These are phyloP conservation scores for Myiotriccus ornatus DNA, from an alignment of 2,797 vertebrate genomes.

Conservation along the genomic window DNA sequence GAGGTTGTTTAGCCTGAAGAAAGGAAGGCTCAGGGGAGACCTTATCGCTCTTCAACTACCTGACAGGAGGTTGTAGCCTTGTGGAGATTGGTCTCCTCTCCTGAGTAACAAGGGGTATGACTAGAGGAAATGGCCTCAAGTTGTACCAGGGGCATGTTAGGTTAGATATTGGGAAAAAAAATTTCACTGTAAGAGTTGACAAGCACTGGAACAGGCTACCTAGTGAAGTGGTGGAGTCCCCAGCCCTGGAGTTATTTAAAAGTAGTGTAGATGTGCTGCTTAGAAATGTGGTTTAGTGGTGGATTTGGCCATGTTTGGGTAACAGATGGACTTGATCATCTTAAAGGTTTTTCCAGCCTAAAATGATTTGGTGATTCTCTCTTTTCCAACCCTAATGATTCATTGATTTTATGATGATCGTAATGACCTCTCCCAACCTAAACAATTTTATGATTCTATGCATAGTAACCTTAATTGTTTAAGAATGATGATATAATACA, in stretches of 20 bases:
- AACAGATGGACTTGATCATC: no score
- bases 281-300: not conserved
- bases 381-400: not conserved
- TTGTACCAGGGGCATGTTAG: not conserved
- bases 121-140: not conserved
- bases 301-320: not conserved
- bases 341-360: not conserved
- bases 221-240: not conserved
- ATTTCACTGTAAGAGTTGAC: no score
- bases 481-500: not conserved
- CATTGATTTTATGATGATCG: not conserved
- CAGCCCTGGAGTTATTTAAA: not conserved
- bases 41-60: not conserved
- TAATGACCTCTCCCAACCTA: not conserved
- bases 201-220: not conserved
- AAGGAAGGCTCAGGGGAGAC: not conserved
- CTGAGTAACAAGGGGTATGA: not conserved
- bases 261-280: no score
- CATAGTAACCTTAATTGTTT: not conserved
- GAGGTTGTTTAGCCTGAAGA: not conserved
- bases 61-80: not conserved
- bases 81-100: not conserved
- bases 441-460: not conserved
- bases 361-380: not conserved
- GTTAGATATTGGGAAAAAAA: not conserved